Evolutionary conservation across 1,140 invertebrate species (phyloP), one percentile per base, ranked within the genome.

Genomic region (Colletes latitarsis): DNA sequence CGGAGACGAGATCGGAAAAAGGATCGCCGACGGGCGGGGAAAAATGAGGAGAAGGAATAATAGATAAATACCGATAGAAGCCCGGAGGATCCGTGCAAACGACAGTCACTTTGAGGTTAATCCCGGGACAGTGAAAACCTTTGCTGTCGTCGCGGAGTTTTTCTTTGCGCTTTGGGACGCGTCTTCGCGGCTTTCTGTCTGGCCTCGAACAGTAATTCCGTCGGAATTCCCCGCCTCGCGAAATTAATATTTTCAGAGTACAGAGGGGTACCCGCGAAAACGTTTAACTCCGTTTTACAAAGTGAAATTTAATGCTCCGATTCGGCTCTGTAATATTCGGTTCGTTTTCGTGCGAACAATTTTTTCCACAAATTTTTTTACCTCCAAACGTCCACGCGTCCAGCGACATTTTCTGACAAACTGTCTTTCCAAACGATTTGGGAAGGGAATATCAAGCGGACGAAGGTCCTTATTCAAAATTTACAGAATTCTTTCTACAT

Each of bases 61-160:
- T 63, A 55, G 69, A 84, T 84, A 82, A 84, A 84, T 68, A 83
- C 57, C 49, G 68, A 66, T 57, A 41, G 62, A 30, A 53, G 43
- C 52, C 53, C 53, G 41, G 57, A 21, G 46, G 69, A 19, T 15
- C 21, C 52, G 73, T 67, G 67, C 41, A 68, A 68, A 62, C 72
- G 62, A 71, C 81, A 83, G 66, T 83, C 66, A 70, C 79, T 72
- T 57, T 58, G 46, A 72, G 67, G 12, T 83, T 83, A 83, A 82
- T 82, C 73, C 30, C 14, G 57, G 76, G 73, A 82, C 72, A 39
- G 64, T 57, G 19, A 21, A 73, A 68, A 63, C 69, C 70, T 77
- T 70, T 82, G 30, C 63, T 57, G 49, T 62, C 55, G 21, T 19
- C 15, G 30, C 17, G n/a, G 55, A 41, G 43, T 60, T 72, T 62